phyloP scores from a whole-genome alignment of 2,888 invertebrate genomes.

The Hypolimnas misippus region DNA sequence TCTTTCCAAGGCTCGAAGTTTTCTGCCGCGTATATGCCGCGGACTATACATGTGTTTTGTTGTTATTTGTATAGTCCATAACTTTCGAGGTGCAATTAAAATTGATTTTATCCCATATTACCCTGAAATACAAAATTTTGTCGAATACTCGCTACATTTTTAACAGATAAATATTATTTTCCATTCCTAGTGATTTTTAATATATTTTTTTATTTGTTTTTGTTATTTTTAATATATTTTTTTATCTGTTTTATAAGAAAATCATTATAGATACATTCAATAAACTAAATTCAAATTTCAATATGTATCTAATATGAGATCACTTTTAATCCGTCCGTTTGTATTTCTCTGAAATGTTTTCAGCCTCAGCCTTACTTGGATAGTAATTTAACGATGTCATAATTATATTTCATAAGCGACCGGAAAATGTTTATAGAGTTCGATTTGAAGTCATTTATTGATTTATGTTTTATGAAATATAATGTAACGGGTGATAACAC shows the following conservation, averaged over 20 bases:
- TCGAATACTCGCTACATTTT: neutral
- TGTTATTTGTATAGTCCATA: neutral
- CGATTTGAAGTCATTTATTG: no score
- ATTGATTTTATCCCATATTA: constrained; percentile 4
- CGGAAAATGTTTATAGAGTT: no score
- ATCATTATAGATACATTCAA: neutral
- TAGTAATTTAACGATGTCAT: neutral
- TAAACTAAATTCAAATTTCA: neutral
- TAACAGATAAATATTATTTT: neutral
- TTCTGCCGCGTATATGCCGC: no score
- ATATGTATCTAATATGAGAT: constrained; percentile 11
- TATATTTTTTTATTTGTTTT: neutral
- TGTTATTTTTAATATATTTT: neutral
- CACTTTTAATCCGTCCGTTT: neutral
- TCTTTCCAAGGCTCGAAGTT: no score
- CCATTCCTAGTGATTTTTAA: neutral
- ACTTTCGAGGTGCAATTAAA: neutral
- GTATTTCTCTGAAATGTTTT: neutral
- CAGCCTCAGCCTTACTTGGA: neutral
- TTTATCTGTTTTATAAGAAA: neutral
- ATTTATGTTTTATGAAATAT: no score
- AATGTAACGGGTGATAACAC: no score
- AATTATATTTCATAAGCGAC: neutral
- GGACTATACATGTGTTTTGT: neutral
- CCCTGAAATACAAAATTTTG: constrained; percentile 8